These are phyloP conservation scores for Conomelus anceps DNA, from an alignment of 2,888 invertebrate genomes.

Conservation along the genomic window DNA sequence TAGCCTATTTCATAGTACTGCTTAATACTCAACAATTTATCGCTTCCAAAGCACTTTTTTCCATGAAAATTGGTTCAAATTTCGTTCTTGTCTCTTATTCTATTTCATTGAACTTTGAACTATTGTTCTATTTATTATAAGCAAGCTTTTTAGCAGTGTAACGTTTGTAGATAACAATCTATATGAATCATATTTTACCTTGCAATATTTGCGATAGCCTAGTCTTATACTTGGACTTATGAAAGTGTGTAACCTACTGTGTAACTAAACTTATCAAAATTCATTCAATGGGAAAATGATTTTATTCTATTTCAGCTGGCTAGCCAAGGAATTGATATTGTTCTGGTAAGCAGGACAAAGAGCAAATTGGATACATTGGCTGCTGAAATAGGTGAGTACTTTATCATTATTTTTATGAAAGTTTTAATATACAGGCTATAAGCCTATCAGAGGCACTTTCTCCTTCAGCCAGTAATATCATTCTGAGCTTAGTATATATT, in stretches of 20 bases:
- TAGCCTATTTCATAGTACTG: no score
- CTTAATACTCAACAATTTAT: not conserved
- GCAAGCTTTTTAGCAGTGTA: not conserved
- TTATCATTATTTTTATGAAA: constrained; percentile 14
- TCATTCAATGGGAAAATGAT: no score
- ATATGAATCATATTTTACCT: not conserved
- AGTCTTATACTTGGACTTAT: constrained; percentile 26
- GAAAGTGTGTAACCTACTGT: no score
- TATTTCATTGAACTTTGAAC: not conserved
- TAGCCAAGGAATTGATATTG: constrained; percentile 64
- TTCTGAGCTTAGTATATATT: no score
- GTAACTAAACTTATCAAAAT: no score
- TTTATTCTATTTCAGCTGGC: constrained; percentile 52
- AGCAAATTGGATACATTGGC: constrained; percentile 66
- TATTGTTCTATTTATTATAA: not conserved
- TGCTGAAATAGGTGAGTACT: constrained; percentile 61
- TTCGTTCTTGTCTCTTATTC: not conserved
- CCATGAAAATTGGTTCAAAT: not conserved
- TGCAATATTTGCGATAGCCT: not conserved
- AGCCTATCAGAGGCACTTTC: no score
- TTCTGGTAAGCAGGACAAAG: constrained; percentile 71
- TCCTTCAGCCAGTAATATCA: no score
- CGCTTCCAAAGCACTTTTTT: not conserved
- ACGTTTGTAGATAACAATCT: not conserved
- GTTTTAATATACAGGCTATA: no score